Evolutionary conservation across 2,113 vertebrate species (phyloP), one percentile per base, ranked within the genome.

Genomic region (Nanger granti): DNA sequence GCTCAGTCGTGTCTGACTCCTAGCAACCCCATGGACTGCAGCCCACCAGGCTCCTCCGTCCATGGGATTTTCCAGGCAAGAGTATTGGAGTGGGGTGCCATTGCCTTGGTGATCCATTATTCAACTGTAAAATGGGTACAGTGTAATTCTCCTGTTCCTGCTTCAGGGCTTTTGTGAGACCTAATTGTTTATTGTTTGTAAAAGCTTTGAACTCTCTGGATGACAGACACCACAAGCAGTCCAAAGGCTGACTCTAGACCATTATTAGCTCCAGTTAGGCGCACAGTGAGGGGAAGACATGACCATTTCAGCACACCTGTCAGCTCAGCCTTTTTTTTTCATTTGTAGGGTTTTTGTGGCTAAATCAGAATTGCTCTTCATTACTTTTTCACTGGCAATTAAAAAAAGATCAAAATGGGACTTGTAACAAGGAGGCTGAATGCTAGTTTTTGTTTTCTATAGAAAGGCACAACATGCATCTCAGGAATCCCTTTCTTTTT

Each of bases 391-490:
- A 95, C 80, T 93, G 54, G 87, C 90, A 98, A 97, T 98, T 98
- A 59, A 95, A 97, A 98, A 98, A 97, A 96, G 96, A 97, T 97
- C 96, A 98, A 98, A 98, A 98, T 97, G 95, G 41, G 29, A 93
- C 96, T 95, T 93, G 64, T 96, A 98, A 95, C 41, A 95, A 91
- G 95, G 76, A 92, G 62, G 82, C 64, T 62, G 60, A 98, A 97
- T 97, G 90, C 88, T 97, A 96, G 97, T 97, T 98, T 97, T 92
- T 96, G n/a, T 69, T 94, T 69, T 94, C 95, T 96, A 54, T 79
- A 95, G 66, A 97, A 97, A 97, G 52, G 47, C 15, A 86, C 92
- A 96, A 85, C 29, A 69, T 91, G 54, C 29, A 73, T 95, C 47
- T 96, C 80, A 92, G 62, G 69, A 90, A 94, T 66, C 41, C 22